Conservation (phyloP, 53 echinoderm and acorn worm genomes). For the Echinarachnius parma region DNA sequence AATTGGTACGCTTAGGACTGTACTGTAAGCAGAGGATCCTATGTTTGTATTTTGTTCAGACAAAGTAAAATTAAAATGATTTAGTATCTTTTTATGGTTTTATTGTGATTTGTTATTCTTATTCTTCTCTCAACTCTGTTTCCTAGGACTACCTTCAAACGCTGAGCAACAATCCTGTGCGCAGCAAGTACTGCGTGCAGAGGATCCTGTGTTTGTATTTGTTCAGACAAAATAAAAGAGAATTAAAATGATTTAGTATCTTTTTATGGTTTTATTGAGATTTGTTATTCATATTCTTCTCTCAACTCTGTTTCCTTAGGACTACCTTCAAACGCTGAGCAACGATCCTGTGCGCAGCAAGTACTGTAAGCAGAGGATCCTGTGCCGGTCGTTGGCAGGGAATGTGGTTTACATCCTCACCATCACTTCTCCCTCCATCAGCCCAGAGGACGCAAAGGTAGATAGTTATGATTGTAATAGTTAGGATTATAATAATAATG, state of each 20-base stretch:
- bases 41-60: too few relatives aligned
- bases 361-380: conserved; percentile 93
- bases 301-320: conserved; percentile 49
- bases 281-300: too few relatives aligned
- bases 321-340: conserved; percentile 75
- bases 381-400: conserved; percentile 93
- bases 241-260: too few relatives aligned
- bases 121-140: too few relatives aligned
- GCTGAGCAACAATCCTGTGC: conserved; percentile 70
- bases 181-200: conserved; percentile 80
- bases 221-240: too few relatives aligned
- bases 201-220: conserved; percentile 74
- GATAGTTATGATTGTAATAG: background rate
- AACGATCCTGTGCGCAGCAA: conserved; percentile 85
- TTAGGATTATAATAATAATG: too few relatives aligned
- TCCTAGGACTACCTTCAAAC: conserved; percentile 67
- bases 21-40: too few relatives aligned
- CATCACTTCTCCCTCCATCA: conserved; percentile 86
- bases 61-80: too few relatives aligned
- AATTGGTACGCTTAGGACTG: too few relatives aligned
- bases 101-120: too few relatives aligned
- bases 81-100: too few relatives aligned
- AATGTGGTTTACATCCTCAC: conserved; percentile 92
- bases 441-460: conserved; percentile 93
- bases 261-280: too few relatives aligned